Conservation (phyloP, 2,113 vertebrate genomes). For the Corythaeola cristata region DNA sequence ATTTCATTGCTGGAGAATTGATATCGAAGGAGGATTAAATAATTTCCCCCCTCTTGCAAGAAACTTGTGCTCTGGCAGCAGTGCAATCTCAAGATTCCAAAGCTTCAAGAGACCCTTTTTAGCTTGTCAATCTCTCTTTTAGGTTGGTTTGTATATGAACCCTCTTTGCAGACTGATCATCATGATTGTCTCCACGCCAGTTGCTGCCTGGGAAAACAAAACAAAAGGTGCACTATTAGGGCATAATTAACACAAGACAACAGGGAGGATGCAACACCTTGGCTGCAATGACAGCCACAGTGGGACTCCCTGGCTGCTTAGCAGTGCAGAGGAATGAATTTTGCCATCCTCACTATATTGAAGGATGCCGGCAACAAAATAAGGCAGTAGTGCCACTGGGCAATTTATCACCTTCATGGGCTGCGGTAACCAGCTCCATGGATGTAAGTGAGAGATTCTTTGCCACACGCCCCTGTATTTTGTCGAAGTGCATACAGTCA, state of each 20-base stretch:
- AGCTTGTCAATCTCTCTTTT: background rate
- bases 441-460: background rate
- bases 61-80: background rate
- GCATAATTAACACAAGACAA: background rate
- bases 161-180: background rate
- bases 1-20: background rate
- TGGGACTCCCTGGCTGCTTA: background rate
- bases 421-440: background rate
- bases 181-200: background rate
- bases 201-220: background rate
- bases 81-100: background rate
- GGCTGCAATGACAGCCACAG: background rate
- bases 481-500: background rate
- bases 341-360: background rate
- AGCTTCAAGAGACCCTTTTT: background rate
- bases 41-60: background rate
- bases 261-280: background rate
- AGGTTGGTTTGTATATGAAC: background rate
- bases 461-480: background rate
- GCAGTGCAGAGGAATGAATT: background rate
- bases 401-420: background rate
- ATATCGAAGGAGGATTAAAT: background rate
- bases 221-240: background rate
- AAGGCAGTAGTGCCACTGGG: background rate
- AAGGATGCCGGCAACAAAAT: background rate